Conservation (phyloP, 2,888 invertebrate species). For the Cryptocheilus praepositus region DNA sequence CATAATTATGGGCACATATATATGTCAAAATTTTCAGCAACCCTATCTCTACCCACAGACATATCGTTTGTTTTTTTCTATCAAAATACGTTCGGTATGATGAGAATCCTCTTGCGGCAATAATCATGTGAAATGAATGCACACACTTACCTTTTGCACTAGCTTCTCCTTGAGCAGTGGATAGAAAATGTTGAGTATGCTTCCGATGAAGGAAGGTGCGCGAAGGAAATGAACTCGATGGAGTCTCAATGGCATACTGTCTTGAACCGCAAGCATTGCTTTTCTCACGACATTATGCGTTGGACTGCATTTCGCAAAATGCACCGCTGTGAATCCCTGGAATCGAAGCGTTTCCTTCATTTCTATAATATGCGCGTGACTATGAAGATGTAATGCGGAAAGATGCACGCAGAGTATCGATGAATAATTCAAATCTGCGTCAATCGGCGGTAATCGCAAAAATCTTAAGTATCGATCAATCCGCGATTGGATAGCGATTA, state of each 20-base stretch:
- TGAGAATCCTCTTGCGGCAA: no score
- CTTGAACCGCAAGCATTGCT: slow-evolving; percentile 71
- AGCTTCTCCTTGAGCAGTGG: slow-evolving; percentile 70
- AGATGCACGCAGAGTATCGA: background rate
- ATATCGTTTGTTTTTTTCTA: no score
- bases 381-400: no score
- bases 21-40: no score
- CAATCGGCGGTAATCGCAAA: background rate
- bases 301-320: slow-evolving; percentile 69
- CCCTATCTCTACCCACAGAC: no score
- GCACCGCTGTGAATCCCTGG: slow-evolving; percentile 67
- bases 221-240: slow-evolving; percentile 66
- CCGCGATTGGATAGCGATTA: no score
- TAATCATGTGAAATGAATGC: background rate
- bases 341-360: no score
- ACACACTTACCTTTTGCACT: slow-evolving; percentile 65
- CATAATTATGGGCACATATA: no score
- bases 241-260: slow-evolving; percentile 72
- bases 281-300: slow-evolving; percentile 65
- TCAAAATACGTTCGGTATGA: no score
- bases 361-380: no score
- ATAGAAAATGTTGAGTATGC: slow-evolving; percentile 65
- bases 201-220: slow-evolving; percentile 66
- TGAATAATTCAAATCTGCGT: background rate
- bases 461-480: no score